phyloP scores from a whole-genome alignment of 2,113 vertebrate species.

The Osmerus eperlanus region DNA sequence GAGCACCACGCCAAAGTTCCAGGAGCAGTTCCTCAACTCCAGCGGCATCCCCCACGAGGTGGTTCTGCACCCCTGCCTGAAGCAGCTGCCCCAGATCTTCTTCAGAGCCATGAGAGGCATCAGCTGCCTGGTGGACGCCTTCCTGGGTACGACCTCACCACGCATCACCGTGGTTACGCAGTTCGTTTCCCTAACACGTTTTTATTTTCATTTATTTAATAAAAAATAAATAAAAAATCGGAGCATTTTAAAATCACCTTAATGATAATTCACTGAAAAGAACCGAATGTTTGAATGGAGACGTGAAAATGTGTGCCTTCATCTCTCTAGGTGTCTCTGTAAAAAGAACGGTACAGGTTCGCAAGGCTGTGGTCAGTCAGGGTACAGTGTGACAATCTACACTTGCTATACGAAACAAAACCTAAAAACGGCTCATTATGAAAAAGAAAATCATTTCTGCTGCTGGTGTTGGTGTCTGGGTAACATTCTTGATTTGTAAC shows the following conservation, averaged over 20 bases:
- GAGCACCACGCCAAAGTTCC: constrained; percentile 96
- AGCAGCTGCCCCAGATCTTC: constrained; percentile 96
- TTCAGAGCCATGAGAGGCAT: constrained; percentile 95
- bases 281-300: constrained; percentile 33
- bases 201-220: too few relatives aligned
- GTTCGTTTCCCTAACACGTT: too few relatives aligned
- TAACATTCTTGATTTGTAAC: too few relatives aligned
- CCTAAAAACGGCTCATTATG: constrained; percentile 20
- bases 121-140: constrained; percentile 94
- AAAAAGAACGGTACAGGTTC: constrained; percentile 66
- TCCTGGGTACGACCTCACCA: constrained; percentile 81
- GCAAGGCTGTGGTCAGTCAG: constrained; percentile 67
- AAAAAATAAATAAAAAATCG: too few relatives aligned
- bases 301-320: constrained; percentile 61
- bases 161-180: too few relatives aligned
- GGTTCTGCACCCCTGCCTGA: constrained; percentile 92
- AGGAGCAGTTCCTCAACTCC: constrained; percentile 93
- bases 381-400: constrained; percentile 54
- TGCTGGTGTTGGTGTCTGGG: constrained; percentile 43
- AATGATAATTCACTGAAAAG: too few relatives aligned
- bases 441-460: constrained; percentile 33
- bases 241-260: too few relatives aligned
- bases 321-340: constrained; percentile 71
- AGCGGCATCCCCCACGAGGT: constrained; percentile 90
- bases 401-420: constrained; percentile 38